These are phyloP conservation scores for Spermophilus dauricus DNA, from an alignment of 2,113 vertebrate species.

Conservation along the genomic window DNA sequence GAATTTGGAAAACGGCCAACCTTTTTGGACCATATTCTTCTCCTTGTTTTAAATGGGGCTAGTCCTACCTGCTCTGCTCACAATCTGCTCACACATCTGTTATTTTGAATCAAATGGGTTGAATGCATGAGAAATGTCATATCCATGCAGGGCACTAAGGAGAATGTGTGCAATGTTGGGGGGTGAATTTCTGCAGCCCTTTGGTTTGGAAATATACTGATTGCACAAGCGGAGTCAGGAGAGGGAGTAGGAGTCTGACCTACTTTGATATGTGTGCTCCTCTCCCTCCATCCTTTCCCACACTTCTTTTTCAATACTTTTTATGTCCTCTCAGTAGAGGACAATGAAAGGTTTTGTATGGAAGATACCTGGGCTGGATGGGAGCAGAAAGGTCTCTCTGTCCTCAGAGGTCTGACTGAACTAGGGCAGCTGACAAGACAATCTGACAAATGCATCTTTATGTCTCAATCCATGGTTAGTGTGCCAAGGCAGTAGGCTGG, in stretches of 20 bases:
- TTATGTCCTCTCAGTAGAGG: not conserved
- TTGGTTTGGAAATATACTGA: not conserved
- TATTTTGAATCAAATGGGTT: not conserved
- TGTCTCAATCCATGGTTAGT: not conserved
- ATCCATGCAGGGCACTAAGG: not conserved
- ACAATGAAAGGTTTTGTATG: not conserved
- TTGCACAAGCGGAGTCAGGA: not conserved
- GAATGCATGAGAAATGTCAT: not conserved
- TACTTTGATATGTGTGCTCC: not conserved
- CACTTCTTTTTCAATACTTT: not conserved
- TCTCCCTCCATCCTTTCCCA: not conserved
- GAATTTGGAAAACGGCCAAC: not conserved
- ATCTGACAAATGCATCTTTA: slow-evolving; percentile 42
- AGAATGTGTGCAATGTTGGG: not conserved
- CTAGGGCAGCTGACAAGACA: not conserved
- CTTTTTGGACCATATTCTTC: not conserved
- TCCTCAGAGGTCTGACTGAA: not conserved
- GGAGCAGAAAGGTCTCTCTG: not conserved
- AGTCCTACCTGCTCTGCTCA: not conserved
- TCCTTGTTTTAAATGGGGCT: not conserved
- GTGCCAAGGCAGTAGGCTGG: not conserved
- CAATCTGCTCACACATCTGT: not conserved
- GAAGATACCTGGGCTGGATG: not conserved
- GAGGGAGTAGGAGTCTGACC: not conserved
- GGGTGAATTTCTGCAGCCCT: not conserved